These are phyloP conservation scores for Lasiurus cinereus DNA, from an alignment of 2,113 vertebrate genomes.

Conservation along the genomic window DNA sequence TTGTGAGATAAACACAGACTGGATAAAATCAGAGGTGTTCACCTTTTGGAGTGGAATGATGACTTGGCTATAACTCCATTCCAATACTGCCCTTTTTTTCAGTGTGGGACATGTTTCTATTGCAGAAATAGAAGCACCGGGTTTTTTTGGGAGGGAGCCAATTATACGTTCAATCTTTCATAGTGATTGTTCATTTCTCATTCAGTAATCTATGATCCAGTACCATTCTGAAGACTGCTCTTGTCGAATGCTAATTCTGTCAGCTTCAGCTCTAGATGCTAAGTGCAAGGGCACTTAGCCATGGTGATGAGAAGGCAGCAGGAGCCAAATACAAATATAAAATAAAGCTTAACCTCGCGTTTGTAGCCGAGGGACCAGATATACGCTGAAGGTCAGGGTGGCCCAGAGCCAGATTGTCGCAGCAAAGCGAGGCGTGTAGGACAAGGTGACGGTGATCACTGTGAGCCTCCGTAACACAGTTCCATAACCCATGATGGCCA, in stretches of 20 bases:
- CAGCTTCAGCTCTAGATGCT: neutral
- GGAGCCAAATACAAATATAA: neutral
- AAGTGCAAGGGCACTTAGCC: neutral
- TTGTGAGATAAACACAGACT: neutral
- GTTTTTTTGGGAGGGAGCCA: neutral
- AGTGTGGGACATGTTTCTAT: neutral
- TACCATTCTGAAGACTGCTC: constrained; percentile 5
- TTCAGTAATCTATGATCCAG: neutral
- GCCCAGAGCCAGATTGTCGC: rapidly evolving
- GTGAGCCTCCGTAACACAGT: rapidly evolving
- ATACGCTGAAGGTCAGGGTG: neutral
- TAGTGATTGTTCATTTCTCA: constrained; percentile 8
- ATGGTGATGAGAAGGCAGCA: neutral
- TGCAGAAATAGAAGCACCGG: constrained; percentile 19
- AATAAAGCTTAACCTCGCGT: neutral
- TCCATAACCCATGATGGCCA: rapidly evolving
- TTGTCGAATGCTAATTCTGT: neutral
- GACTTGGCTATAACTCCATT: neutral
- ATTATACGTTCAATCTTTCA: neutral
- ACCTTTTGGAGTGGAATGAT: neutral
- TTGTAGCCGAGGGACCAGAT: neutral
- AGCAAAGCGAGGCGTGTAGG: neutral
- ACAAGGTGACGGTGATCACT: rapidly evolving
- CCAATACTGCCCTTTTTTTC: neutral
- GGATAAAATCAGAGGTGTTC: neutral